Conservation (phyloP, 1,140 invertebrate genomes). For the Drosophila mauritiana region DNA sequence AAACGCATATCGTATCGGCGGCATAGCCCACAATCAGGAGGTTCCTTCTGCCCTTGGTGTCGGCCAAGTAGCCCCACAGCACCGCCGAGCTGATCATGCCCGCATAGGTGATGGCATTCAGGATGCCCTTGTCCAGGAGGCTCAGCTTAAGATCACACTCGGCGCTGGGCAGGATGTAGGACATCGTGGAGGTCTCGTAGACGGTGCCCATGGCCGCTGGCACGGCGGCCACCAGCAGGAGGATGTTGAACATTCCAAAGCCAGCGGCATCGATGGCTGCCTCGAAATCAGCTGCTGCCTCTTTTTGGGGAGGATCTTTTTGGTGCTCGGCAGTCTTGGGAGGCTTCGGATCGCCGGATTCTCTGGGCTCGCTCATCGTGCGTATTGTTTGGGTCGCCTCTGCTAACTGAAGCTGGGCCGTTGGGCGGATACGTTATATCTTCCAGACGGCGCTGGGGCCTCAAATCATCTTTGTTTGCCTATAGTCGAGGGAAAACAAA, state of each 20-base stretch:
- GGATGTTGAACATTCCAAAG: conserved; percentile 88
- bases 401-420: conserved; percentile 42
- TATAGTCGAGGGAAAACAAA: conserved; percentile 17
- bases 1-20: conserved; percentile 88
- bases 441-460: conserved; percentile 35
- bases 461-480: conserved; percentile 48
- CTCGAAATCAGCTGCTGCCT: conserved; percentile 86
- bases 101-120: conserved; percentile 88
- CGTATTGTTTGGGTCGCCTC: conserved; percentile 27
- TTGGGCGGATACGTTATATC: conserved; percentile 47
- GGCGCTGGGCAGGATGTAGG: conserved; percentile 89
- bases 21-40: conserved; percentile 90
- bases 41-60: conserved; percentile 89
- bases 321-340: conserved; percentile 13
- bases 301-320: conserved; percentile 3
- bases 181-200: conserved; percentile 88
- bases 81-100: conserved; percentile 89
- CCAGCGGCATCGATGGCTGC: conserved; percentile 87
- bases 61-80: conserved; percentile 92
- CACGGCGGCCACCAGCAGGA: conserved; percentile 87
- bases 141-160: conserved; percentile 89
- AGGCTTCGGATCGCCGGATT: conserved; percentile 19
- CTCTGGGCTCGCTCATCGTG: conserved; percentile 31
- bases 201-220: conserved; percentile 88
- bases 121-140: conserved; percentile 88